A percentile compares a stretch with the other conserved stretches of the same genome.
Evolutionary conservation across 2,888 invertebrate genomes (phyloP).

Genomic region (Chymomyza amoena): DNA sequence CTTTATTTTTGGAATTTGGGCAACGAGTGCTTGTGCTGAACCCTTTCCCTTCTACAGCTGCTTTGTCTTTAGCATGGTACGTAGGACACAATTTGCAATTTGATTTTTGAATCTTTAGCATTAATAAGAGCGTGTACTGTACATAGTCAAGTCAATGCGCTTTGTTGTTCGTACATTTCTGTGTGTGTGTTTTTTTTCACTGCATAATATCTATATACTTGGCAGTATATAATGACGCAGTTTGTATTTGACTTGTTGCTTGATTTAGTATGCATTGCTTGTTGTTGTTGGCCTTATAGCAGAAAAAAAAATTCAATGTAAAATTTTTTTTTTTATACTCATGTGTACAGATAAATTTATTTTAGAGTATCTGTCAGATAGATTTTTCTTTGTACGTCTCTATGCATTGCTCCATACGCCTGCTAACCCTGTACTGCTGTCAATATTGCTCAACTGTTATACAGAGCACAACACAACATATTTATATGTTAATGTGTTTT

Average conservation of each 20-base stretch:
- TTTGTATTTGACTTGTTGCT: constrained; percentile 1
- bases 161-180: not conserved
- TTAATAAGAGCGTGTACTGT: not conserved
- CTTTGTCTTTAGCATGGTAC: too few relatives aligned
- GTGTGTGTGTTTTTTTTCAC: not conserved
- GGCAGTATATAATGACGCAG: not conserved
- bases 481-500: constrained; percentile 59
- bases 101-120: too few relatives aligned
- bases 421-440: not conserved
- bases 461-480: constrained; percentile 36
- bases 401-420: constrained; percentile 35
- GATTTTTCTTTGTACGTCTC: constrained; percentile 32
- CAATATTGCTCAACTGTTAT: constrained; percentile 43
- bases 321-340: not conserved
- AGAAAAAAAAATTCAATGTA: not conserved
- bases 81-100: too few relatives aligned
- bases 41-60: too few relatives aligned
- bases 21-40: too few relatives aligned
- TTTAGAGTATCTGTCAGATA: constrained; percentile 46
- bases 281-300: not conserved
- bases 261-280: not conserved
- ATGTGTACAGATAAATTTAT: not conserved
- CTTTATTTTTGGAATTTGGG: not conserved
- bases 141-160: not conserved
- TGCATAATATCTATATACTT: not conserved